Base-by-base conservation (phyloP, 2,888 invertebrate genomes). In the Euplexia lucipara region DNA sequence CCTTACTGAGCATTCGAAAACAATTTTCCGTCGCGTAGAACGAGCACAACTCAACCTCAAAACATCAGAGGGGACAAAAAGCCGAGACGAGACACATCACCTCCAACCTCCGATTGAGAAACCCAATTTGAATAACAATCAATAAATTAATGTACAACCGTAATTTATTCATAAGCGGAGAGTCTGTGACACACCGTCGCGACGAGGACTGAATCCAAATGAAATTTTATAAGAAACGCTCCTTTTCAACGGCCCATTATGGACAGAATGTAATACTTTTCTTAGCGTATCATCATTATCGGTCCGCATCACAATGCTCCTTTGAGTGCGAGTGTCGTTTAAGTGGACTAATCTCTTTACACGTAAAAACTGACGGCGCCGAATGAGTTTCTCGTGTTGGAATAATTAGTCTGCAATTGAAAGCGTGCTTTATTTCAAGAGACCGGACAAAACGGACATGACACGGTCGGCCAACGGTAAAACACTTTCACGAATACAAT, bases 381-480 rank as follows among this genome's bases (percentile, higher is more conserved):
- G 92, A 94, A 95, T 93, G 94, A 91, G 92, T 92, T 94, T 92
- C 93, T 95, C 95, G 93, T 95, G 95, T 94, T 90, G 89, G 92
- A 92, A 95, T 95, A 95, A 95, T 95, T 95, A 95, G 93, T 94
- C 89, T 93, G 91, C 94, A 94, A 95, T 95, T 95, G 94, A 94
- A 94, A 92, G 94, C 92, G 91, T 91, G 93, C 93, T 92, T 95
- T 94, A 95, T 94, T 95, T 94, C 91, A 92, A 91, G 90, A 89
- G 88, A 86, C 90, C 85, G 90, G 90, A 92, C 93, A 90, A 90
- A 91, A 92, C 89, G 93, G 91, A 92, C 92, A 90, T 86, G 91
- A 91, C 94, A 90, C 89, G 91, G 91, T 92, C 92, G 90, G 90
- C 87, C 92, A 94, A 93, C 93, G 92, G 94, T 92, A 91, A 90